Conservation (phyloP, 2,797 vertebrate genomes). For the Hippopotamyrus pictus region DNA sequence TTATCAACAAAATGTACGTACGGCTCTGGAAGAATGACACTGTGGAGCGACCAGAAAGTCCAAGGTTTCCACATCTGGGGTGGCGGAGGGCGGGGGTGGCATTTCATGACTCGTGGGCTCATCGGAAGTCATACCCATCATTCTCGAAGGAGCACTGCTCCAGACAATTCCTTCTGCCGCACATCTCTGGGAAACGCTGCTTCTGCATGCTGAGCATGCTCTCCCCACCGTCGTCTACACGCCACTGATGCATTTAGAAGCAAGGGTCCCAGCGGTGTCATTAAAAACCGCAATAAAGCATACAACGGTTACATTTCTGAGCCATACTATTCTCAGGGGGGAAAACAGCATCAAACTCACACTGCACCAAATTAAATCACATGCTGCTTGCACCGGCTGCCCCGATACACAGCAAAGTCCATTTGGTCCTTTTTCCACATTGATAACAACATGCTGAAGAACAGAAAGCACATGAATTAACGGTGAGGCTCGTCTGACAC, state of each 20-base stretch:
- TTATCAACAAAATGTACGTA: not conserved
- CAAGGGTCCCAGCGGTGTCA: not conserved
- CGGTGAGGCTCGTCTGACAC: not conserved
- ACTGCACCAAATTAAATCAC: not conserved
- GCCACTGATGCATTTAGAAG: not conserved
- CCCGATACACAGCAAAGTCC: not conserved
- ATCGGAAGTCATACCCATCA: not conserved
- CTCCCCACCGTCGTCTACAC: not conserved
- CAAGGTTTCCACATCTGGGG: not conserved
- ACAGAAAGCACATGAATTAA: not conserved
- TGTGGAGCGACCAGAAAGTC: not conserved
- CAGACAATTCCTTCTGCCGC: not conserved
- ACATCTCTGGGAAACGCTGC: not conserved
- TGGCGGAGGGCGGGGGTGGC: not conserved
- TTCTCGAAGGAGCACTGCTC: not conserved
- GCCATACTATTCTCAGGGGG: not conserved
- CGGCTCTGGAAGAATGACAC: not conserved
- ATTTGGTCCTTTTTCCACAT: not conserved
- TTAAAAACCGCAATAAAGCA: slow-evolving; percentile 5
- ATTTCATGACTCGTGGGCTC: not conserved
- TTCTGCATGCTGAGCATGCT: not conserved
- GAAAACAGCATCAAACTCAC: not conserved
- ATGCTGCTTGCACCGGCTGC: not conserved
- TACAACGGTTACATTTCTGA: not conserved
- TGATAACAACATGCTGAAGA: not conserved